Evolutionary conservation across 2,113 vertebrate genomes (phyloP).

Genomic region (Choloepus hoffmanni): DNA sequence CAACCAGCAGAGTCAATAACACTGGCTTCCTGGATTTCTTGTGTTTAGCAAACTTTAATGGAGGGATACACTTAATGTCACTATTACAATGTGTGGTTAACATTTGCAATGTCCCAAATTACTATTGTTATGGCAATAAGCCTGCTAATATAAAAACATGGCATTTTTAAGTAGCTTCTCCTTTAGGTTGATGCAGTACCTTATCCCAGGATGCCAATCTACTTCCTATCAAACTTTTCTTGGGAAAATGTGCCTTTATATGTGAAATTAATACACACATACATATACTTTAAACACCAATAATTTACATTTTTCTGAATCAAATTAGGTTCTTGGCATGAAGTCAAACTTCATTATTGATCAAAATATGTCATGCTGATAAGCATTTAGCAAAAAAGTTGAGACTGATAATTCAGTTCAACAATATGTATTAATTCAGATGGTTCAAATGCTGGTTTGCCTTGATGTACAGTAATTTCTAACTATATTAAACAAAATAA

Average conservation of each 20-base stretch:
- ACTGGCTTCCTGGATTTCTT: background rate
- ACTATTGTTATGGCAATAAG: background rate
- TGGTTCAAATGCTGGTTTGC: slow-evolving; percentile 3
- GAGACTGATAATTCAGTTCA: background rate
- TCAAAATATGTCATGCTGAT: slow-evolving; percentile 10
- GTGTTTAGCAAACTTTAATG: slow-evolving; percentile 24
- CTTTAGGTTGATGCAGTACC: background rate
- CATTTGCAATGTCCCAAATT: background rate
- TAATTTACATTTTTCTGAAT: background rate
- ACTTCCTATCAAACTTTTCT: slow-evolving; percentile 4
- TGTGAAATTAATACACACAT: slow-evolving; percentile 11
- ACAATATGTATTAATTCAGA: background rate
- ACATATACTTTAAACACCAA: slow-evolving; percentile 10
- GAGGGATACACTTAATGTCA: background rate
- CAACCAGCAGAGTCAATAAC: background rate
- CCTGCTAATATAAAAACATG: background rate
- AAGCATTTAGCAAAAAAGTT: slow-evolving; percentile 18
- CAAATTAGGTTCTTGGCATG: slow-evolving; percentile 8
- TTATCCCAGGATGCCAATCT: background rate
- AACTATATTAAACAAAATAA: slow-evolving; percentile 30
- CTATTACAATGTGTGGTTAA: background rate
- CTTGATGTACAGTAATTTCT: background rate
- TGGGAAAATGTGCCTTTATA: background rate
- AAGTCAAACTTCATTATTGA: background rate
- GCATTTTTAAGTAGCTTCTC: slow-evolving; percentile 29